Percentiles rank a stretch among this genome's conserved stretches.
Evolutionary conservation across 2,797 vertebrate genomes (phyloP).

Genomic region (Danio kyathit): DNA sequence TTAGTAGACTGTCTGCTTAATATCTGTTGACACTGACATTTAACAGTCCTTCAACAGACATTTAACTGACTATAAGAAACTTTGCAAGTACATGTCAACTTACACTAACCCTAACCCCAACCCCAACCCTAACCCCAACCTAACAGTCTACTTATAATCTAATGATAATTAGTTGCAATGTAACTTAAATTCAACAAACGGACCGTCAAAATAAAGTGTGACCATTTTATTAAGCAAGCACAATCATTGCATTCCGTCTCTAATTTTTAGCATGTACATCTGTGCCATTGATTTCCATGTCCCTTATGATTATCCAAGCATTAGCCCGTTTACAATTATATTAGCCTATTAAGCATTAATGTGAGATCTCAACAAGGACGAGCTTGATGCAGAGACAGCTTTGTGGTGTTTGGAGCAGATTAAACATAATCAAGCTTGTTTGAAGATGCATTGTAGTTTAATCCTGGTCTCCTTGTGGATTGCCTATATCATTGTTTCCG

Average conservation of each 20-base stretch:
- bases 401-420: background rate
- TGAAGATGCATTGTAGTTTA: constrained; percentile 9
- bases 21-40: too few relatives aligned
- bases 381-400: background rate
- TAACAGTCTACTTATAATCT: too few relatives aligned
- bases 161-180: too few relatives aligned
- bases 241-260: background rate
- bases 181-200: too few relatives aligned
- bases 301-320: constrained; percentile 5
- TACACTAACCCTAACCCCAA: too few relatives aligned
- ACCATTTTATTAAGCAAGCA: too few relatives aligned
- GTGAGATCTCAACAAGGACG: background rate
- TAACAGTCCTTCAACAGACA: too few relatives aligned
- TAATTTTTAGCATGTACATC: background rate
- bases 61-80: too few relatives aligned
- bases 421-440: constrained; percentile 23
- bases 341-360: constrained; percentile 3
- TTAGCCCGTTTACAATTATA: background rate
- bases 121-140: too few relatives aligned
- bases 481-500: constrained; percentile 29
- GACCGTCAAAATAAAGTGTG: too few relatives aligned
- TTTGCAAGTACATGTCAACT: too few relatives aligned
- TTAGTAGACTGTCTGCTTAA: too few relatives aligned
- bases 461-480: constrained; percentile 10
- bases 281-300: background rate